These are phyloP conservation scores for Urocitellus parryii DNA, from an alignment of 2,113 vertebrate genomes.

Conservation along the genomic window DNA sequence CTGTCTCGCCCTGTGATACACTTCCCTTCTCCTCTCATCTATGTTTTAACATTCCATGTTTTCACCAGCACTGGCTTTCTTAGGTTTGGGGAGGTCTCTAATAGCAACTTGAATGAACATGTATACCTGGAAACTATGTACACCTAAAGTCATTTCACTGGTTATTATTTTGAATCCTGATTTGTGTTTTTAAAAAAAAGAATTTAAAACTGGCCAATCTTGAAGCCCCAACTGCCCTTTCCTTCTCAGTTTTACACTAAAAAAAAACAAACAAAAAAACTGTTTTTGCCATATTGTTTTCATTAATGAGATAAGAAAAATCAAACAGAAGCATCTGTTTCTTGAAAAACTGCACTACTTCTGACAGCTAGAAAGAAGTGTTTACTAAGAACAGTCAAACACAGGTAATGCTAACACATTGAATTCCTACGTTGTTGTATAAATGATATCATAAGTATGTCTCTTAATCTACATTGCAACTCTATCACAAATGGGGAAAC, in stretches of 20 bases:
- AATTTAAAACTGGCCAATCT: background rate
- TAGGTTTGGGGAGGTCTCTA: background rate
- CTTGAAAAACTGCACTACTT: background rate
- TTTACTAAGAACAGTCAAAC: background rate
- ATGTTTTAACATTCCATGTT: background rate
- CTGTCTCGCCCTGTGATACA: background rate
- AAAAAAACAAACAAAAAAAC: slow-evolving; percentile 19
- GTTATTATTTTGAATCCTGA: background rate
- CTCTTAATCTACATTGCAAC: background rate
- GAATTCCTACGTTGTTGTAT: background rate
- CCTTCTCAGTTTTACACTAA: slow-evolving; percentile 8
- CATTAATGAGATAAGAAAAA: background rate
- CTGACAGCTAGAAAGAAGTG: background rate
- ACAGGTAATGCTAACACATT: background rate
- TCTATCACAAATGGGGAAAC: background rate
- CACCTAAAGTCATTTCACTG: background rate
- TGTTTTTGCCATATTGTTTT: background rate
- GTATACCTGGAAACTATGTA: background rate
- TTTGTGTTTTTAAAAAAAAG: background rate
- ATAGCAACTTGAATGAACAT: background rate
- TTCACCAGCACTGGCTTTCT: background rate
- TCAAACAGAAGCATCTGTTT: background rate
- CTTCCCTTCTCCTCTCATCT: background rate
- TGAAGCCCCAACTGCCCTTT: background rate
- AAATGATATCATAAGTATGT: background rate